Percentiles rank a stretch among this genome's conserved stretches.
phyloP scores from a whole-genome alignment of 2,888 invertebrate species.

The Drosophila subquinaria region DNA sequence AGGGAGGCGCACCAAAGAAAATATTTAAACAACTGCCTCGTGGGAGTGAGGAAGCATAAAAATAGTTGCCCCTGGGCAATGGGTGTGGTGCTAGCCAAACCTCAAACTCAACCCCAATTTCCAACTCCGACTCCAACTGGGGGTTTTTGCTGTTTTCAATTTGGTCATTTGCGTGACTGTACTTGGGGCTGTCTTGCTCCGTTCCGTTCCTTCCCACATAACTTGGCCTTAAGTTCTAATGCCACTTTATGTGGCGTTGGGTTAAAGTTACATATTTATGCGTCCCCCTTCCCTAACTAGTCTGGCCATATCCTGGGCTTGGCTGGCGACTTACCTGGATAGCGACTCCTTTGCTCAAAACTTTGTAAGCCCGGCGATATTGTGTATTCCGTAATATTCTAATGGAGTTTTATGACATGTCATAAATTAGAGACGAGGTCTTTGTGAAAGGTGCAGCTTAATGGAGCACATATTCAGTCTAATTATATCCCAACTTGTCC shows the following conservation, averaged over 20 bases:
- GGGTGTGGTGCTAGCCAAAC: slow-evolving; percentile 49
- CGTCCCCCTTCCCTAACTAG: background rate
- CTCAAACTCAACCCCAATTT: background rate
- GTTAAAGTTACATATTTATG: slow-evolving; percentile 43
- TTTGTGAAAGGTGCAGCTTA: slow-evolving; percentile 16
- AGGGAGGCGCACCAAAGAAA: slow-evolving; percentile 50
- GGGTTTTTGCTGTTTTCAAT: slow-evolving; percentile 37
- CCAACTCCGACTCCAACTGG: slow-evolving; percentile 14
- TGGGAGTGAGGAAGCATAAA: slow-evolving; percentile 30
- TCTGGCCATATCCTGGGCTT: slow-evolving; percentile 21
- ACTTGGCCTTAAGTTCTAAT: slow-evolving; percentile 50
- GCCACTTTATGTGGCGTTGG: slow-evolving; percentile 59
- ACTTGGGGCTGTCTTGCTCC: slow-evolving; percentile 17
- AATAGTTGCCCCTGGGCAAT: slow-evolving; percentile 44
- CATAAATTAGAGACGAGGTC: slow-evolving; percentile 21
- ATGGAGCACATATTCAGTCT: background rate
- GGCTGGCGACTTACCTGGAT: slow-evolving; percentile 8
- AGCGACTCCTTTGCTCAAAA: slow-evolving; percentile 6
- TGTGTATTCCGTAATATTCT: slow-evolving; percentile 20
- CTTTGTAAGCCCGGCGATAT: slow-evolving; percentile 20
- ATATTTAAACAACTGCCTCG: slow-evolving; percentile 57
- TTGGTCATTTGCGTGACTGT: slow-evolving; percentile 56
- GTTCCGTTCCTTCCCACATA: slow-evolving; percentile 25
- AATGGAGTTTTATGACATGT: slow-evolving; percentile 22
- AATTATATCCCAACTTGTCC: slow-evolving; percentile 7